phyloP scores from a whole-genome alignment of 2,888 invertebrate species.

The Luffia ferchaultella region DNA sequence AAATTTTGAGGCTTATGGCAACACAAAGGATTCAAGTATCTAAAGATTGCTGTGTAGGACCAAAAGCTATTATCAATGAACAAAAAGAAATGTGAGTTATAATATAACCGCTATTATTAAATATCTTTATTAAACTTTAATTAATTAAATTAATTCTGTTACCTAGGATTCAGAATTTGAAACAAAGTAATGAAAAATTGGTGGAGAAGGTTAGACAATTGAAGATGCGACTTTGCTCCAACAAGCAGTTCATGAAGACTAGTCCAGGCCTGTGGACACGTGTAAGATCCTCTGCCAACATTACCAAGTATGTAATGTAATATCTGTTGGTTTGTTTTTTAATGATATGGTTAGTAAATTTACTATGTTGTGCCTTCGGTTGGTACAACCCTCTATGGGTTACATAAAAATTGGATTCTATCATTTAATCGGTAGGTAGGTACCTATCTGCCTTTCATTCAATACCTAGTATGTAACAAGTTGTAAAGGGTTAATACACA shows the following conservation, averaged over 20 bases:
- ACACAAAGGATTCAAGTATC: slow-evolving; percentile 21
- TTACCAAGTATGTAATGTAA: background rate
- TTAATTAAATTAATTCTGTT: background rate
- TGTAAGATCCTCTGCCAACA: background rate
- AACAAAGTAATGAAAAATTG: slow-evolving; percentile 30
- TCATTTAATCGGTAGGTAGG: no score
- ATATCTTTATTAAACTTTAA: background rate
- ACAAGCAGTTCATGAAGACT: slow-evolving; percentile 39
- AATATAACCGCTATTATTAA: background rate
- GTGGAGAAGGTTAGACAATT: slow-evolving; percentile 34
- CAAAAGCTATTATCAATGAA: slow-evolving; percentile 28
- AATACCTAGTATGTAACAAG: no score
- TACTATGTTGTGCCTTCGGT: no score
- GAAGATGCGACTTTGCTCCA: slow-evolving; percentile 41
- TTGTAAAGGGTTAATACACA: no score
- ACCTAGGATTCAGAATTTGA: slow-evolving; percentile 35
- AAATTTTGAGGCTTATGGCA: slow-evolving; percentile 31
- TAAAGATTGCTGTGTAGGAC: slow-evolving; percentile 21
- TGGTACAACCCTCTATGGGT: no score
- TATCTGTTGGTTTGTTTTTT: no score
- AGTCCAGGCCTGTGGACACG: slow-evolving; percentile 16
- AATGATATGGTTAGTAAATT: no score
- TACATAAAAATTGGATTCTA: no score
- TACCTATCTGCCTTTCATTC: no score
- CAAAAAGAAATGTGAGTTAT: slow-evolving; percentile 40